These are phyloP conservation scores for Vulpes lagopus DNA, from an alignment of 2,113 vertebrate species.

Conservation along the genomic window DNA sequence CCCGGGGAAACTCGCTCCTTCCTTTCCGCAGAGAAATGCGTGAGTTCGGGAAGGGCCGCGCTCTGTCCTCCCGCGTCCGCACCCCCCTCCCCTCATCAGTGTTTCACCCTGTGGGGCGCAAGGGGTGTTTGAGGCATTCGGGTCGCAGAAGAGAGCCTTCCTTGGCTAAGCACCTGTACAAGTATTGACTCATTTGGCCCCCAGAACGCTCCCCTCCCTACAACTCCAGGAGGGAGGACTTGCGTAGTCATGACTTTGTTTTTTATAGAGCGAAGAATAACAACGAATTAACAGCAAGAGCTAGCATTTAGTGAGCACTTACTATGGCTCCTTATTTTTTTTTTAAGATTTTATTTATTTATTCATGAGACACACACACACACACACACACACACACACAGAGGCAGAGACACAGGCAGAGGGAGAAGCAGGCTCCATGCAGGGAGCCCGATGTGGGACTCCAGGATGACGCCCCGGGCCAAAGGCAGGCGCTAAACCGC, in stretches of 20 bases:
- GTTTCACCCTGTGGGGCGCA: neutral
- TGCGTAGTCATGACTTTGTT: neutral
- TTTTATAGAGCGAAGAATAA: neutral
- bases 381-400: too few relatives aligned
- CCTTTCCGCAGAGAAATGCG: conserved; percentile 16
- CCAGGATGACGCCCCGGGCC: too few relatives aligned
- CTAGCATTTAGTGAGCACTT: neutral
- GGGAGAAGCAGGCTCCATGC: too few relatives aligned
- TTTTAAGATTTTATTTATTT: too few relatives aligned
- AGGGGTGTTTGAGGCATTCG: neutral
- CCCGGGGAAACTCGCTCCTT: neutral
- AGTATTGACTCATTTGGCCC: neutral
- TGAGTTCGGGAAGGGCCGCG: neutral
- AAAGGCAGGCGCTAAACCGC: too few relatives aligned
- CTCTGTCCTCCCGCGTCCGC: neutral
- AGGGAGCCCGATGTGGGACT: too few relatives aligned
- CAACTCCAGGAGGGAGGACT: neutral
- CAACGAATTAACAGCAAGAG: neutral
- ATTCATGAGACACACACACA: too few relatives aligned
- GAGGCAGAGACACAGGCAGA: too few relatives aligned
- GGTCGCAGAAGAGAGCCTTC: neutral
- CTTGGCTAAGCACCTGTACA: neutral
- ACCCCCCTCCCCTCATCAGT: too few relatives aligned
- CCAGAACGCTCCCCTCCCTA: neutral
- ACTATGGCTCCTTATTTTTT: too few relatives aligned